These are phyloP conservation scores for Pteropus alecto DNA, from an alignment of 2,113 vertebrate genomes.

Conservation along the genomic window DNA sequence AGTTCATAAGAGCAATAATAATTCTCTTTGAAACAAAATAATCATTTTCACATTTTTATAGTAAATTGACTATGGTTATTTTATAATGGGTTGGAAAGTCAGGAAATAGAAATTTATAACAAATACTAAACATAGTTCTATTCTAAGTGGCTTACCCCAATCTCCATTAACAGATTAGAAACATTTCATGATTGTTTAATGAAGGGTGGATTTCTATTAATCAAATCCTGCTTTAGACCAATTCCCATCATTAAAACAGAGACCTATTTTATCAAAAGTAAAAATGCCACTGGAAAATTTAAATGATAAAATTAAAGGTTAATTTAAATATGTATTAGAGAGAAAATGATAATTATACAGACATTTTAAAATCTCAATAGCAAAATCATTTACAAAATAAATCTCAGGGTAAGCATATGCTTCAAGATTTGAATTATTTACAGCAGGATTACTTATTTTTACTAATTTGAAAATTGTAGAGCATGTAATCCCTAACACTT, in stretches of 20 bases:
- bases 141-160: slow-evolving; percentile 60
- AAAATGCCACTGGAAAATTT: slow-evolving; percentile 58
- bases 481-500: not conserved
- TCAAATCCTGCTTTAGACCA: slow-evolving; percentile 64
- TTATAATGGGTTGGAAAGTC: slow-evolving; percentile 18
- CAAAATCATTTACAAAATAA: slow-evolving; percentile 54
- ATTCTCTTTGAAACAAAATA: slow-evolving; percentile 69
- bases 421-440: slow-evolving; percentile 45
- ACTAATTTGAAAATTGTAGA: slow-evolving; percentile 29
- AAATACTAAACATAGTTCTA: slow-evolving; percentile 55
- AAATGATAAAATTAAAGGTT: slow-evolving; percentile 64
- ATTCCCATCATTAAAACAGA: slow-evolving; percentile 53
- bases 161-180: slow-evolving; percentile 70
- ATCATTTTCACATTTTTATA: slow-evolving; percentile 63
- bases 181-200: slow-evolving; percentile 72
- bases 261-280: slow-evolving; percentile 52
- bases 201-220: slow-evolving; percentile 66
- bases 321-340: slow-evolving; percentile 58
- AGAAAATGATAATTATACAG: slow-evolving; percentile 57
- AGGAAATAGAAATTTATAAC: slow-evolving; percentile 60
- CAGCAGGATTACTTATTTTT: not conserved
- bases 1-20: slow-evolving; percentile 63
- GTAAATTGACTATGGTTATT: slow-evolving; percentile 64
- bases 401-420: not conserved
- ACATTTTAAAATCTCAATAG: slow-evolving; percentile 52